Percentiles rank a stretch among this genome's conserved stretches.
These are phyloP conservation scores for Catagonus wagneri DNA, from an alignment of 2,113 vertebrate species.

Conservation along the genomic window DNA sequence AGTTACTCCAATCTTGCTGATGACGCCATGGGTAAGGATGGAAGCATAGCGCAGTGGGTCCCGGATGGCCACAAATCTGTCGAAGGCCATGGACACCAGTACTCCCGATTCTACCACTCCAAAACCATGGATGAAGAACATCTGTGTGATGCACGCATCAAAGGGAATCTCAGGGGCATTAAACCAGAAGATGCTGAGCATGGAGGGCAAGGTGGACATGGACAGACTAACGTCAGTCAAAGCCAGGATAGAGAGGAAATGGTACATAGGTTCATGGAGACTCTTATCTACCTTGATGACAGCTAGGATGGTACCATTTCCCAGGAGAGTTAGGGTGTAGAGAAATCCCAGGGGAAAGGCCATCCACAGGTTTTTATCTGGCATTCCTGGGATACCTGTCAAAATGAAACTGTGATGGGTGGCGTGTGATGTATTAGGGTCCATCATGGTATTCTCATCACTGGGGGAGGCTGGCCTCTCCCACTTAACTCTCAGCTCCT, in stretches of 20 bases:
- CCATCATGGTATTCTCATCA: neutral
- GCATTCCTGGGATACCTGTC: constrained; percentile 55
- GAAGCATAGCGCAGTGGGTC: constrained; percentile 67
- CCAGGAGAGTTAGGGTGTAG: constrained; percentile 71
- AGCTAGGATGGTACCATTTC: constrained; percentile 69
- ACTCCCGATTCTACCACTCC: constrained; percentile 64
- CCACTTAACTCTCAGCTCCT: constrained; percentile 6
- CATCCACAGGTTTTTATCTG: constrained; percentile 21
- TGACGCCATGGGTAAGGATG: constrained; percentile 6
- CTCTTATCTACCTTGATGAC: constrained; percentile 32
- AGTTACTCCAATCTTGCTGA: neutral
- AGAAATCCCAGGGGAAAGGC: constrained; percentile 70
- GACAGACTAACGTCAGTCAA: constrained; percentile 75
- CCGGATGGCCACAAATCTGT: constrained; percentile 70
- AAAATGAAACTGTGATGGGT: constrained; percentile 59
- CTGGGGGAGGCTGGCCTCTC: neutral
- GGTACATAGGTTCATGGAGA: constrained; percentile 67
- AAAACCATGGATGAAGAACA: constrained; percentile 80
- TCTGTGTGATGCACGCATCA: neutral
- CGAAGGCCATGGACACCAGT: constrained; percentile 78
- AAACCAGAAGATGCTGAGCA: constrained; percentile 73
- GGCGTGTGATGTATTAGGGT: neutral
- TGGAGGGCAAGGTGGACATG: constrained; percentile 74
- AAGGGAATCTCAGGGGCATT: neutral
- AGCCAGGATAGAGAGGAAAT: constrained; percentile 73